Evolutionary conservation across 2,888 invertebrate species (phyloP), one percentile per base, ranked within the genome.

Genomic region (Trichogramma dendrolimi): DNA sequence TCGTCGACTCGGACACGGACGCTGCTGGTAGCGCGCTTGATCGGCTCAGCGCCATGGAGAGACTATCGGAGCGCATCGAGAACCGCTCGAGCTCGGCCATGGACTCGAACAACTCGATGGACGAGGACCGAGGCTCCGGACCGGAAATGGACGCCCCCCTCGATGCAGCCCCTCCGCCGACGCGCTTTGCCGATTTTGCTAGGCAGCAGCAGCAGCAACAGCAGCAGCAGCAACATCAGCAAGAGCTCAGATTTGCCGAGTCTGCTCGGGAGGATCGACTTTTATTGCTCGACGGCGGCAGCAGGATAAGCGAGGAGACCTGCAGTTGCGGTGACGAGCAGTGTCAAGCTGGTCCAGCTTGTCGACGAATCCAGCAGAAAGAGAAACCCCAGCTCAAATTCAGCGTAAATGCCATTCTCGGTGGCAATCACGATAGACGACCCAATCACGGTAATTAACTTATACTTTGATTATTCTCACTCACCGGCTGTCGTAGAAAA

Each of bases 341-440:
- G 63, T 78, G 78, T 66, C 67, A 71, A 43, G 75, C 75, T 53
- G 69, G 72, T 42, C 71, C 71, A 0, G 73, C 74, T 60, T 71
- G 72, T 61, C 71, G 75, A 58, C 73, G 73, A 63, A 77, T 76
- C 68, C 76, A 76, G 68, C 75, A 76, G 67, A 78, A 78, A 67
- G 78, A 79, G 64, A 92, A 92, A 73, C 93, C 93, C 27, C 85
- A 91, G 75, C 83, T 94, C 72, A 94, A 94, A 80, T 94, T 94
- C 81, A 94, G 94, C 86, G 94, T 94, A 67, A 93, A 90, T 83
- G 94, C 94, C 52, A 94, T 94, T 71, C 82, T 94, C 72, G 92
- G 92, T 1, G 83, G 83, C 67, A 86, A 87, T 70, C 79, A 83
- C 67, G 75, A 78, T 63, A 73, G 75, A 67, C 72, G 79, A 66